Evolutionary conservation across 2,888 invertebrate species (phyloP), one percentile per base, ranked within the genome.

Genomic region (Mantis religiosa): DNA sequence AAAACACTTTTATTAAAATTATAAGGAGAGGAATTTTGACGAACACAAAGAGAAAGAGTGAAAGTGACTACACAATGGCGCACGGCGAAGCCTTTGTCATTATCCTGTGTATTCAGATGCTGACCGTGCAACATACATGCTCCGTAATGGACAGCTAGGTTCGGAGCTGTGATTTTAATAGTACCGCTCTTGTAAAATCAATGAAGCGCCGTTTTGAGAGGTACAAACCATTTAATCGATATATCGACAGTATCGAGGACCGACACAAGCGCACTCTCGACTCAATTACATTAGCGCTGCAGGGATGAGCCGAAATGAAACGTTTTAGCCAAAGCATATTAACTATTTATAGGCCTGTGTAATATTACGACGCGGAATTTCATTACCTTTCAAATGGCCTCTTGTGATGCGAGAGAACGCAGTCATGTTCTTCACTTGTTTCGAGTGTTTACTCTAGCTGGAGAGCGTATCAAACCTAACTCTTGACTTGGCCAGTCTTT

Each of bases 221-320:
- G 54, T 71, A 71, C 54, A 71, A 71, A 71, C 54, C 54, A 82
- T 87, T 28, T 34, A 87, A 87, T 87, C 87, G 82, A 87, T 87
- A 87, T 87, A 87, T 82, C 82, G 87, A 84, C 54, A 87, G 34
- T 87, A 82, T 87, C 82, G 87, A 87, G 82, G 28, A 41, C 85
- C 54, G 47, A 85, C 85, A 85, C 41, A 85, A 41, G 87, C 82
- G 30, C 87, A 85, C 87, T 87, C 87, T 30, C 82, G 30, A 82
- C 87, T 87, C 87, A 87, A 87, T 87, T 87, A 87, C 87, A 87
- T 87, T 87, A 87, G 82, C 82, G 87, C 87, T 87, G 71, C 25
- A 27, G 87, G 87, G 87, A 87, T 87, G 87, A 82, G 87, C 71
- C 82, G 82, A 87, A 87, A 87, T 82, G 82, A 87, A 87, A 87